Base-by-base conservation (phyloP, 2,113 vertebrate species). In the Pachyramphus minor region DNA sequence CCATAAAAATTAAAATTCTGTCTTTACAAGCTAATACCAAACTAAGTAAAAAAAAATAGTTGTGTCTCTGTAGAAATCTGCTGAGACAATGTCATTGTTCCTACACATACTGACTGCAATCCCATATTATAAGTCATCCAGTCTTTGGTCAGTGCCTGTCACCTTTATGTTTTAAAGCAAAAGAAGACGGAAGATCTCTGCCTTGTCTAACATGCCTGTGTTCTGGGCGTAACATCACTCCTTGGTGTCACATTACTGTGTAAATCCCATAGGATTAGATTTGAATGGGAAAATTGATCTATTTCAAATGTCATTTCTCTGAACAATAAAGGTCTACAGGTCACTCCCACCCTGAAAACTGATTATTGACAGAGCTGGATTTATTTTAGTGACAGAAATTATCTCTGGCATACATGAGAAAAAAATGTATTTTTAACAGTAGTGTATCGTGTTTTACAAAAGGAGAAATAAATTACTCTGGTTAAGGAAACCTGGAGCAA, bases 241-340 rank as follows among this genome's bases (percentile, higher is more conserved):
- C 28, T 63, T 80, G 55, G 45, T 88, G 59, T 53, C 45, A 39
- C 33, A 52, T 21, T 90, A 37, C 78, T 83, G 45, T 76, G 58
- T 41, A 92, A 92, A 83, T 80, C 47, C 53, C 28, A 50, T 66
- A 1, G 1, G 19, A 52, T 75, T 52, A 68, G 30, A 82, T 87
- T 50, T 60, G 42, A 95, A 77, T 90, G 67, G 82, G 49, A 88
- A 76, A 85, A 90, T 66, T 73, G n/a, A 92, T 87, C 67, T 87
- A 35, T 91, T 91, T 62, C 74, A 92, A 37, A 84, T 68, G 41
- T n/a, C 12, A 45, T 60, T 90, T 75, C 33, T 67, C 37, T 63
- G 56, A 82, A 78, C 63, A 84, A 2, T 68, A 64, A 84, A 84
- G 80, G 63, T 85, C 82, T 85, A 7, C 28, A 76, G 75, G 77